Evolutionary conservation across 2,113 vertebrate genomes (phyloP).

Genomic region (Poeciliopsis occidentalis): DNA sequence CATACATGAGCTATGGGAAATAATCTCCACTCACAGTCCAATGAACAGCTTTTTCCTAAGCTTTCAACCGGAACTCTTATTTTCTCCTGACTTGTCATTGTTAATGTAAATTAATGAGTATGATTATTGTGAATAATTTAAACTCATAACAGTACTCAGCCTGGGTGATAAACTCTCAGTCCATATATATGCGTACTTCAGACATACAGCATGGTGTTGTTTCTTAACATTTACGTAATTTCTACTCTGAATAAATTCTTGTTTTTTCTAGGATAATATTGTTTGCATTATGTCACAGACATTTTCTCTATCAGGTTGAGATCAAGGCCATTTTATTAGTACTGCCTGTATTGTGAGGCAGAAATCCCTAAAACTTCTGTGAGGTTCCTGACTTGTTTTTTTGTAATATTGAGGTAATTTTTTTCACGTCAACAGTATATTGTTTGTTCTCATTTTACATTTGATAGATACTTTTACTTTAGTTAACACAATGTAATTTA

Average conservation of each 20-base stretch:
- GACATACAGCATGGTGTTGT: not conserved
- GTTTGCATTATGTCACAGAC: too few relatives aligned
- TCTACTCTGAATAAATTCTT: not conserved
- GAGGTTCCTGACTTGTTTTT: too few relatives aligned
- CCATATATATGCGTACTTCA: not conserved
- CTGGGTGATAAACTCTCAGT: not conserved
- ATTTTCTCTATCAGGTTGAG: too few relatives aligned
- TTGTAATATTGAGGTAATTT: too few relatives aligned
- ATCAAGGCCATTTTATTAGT: too few relatives aligned
- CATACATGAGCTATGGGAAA: not conserved
- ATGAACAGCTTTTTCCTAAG: not conserved
- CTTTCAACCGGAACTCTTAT: not conserved
- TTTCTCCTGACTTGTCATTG: not conserved
- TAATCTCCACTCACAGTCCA: not conserved
- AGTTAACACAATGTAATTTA: not conserved
- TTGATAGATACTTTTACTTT: not conserved
- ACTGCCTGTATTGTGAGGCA: too few relatives aligned
- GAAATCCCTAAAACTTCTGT: too few relatives aligned
- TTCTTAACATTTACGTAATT: not conserved
- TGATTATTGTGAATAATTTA: constrained; percentile 8
- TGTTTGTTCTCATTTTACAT: too few relatives aligned
- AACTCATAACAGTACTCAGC: not conserved
- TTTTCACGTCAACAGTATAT: too few relatives aligned
- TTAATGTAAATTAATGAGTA: not conserved
- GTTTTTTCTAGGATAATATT: constrained; percentile 9